Conservation (phyloP, 2,113 vertebrate genomes). For the Sinocyclocheilus rhinocerous region DNA sequence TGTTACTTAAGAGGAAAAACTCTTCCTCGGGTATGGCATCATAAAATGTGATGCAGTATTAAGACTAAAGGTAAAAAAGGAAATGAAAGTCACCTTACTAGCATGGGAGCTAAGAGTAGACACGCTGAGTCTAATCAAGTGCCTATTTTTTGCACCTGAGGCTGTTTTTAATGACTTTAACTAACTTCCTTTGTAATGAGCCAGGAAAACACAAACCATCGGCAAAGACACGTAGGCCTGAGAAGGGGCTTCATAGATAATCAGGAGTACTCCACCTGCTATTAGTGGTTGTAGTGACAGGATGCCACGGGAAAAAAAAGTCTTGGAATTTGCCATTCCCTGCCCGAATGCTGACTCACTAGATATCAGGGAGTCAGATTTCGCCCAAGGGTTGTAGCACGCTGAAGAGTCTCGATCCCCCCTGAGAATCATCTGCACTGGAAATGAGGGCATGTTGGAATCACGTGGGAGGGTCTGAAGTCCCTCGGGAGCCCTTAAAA, state of each 20-base stretch:
- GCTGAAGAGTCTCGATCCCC: constrained; percentile 29
- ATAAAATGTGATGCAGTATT: neutral
- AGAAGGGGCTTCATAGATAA: neutral
- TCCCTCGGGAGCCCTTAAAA: constrained; percentile 48
- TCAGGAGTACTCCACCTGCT: constrained; percentile 8
- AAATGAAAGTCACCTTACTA: constrained; percentile 21
- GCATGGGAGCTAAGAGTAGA: constrained; percentile 15
- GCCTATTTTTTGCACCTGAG: constrained; percentile 28
- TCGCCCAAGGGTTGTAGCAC: constrained; percentile 15
- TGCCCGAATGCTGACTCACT: constrained; percentile 69
- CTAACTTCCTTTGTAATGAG: constrained; percentile 27
- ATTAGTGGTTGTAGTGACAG: constrained; percentile 39
- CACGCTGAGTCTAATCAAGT: constrained; percentile 6
- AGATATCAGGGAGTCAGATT: constrained; percentile 57
- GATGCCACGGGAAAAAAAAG: constrained; percentile 45
- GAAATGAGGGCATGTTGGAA: constrained; percentile 43
- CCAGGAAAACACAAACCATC: constrained; percentile 28
- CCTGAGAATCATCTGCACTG: constrained; percentile 18
- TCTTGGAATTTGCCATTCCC: constrained; percentile 6
- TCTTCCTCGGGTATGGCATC: neutral
- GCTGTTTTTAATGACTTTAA: constrained; percentile 46
- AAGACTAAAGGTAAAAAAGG: neutral
- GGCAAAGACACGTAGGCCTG: constrained; percentile 13
- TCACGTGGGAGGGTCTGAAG: constrained; percentile 31
- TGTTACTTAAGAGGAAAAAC: neutral